Evolutionary conservation across 30 jellyfish, hydroid and myxozoan genomes (phyloP), one percentile per base, ranked within the genome.

Genomic region (Morbakka virulenta): DNA sequence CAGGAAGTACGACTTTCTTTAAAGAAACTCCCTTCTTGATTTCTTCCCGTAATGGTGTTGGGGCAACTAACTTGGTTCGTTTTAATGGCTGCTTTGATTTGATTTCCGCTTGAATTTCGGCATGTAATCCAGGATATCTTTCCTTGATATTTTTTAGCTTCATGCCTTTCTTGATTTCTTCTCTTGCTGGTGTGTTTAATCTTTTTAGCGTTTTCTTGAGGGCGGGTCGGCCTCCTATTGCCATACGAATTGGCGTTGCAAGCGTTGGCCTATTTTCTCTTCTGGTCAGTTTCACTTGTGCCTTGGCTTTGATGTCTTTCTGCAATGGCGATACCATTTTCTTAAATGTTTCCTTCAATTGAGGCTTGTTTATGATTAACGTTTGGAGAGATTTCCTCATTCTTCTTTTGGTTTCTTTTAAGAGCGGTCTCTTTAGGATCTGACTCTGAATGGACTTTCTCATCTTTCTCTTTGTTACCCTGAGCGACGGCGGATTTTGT

Each of bases 31-130:
- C 94, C 20, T 32, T 70, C 49, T 78, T 34, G 11, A 89, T 89
- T 23, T 72, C 93, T 26, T 89, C 65, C 52, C 92, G 35, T 52
- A 89, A 69, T 23, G 97, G 97, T 21, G 97, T 89, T 28, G 87
- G 93, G 17, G 86, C 78, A 3, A 82, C 64, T 57, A 36, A 62
- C 48, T 69, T 69, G 6, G 94, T 89, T 50, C 69, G 41, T 49
- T 83, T 50, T 64, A 85, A 49, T 52, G 61, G 34, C 32, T 3
- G 35, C 28, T 86, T 86, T 20, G 41, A 35, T 32, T 66, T 25
- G 27, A 83, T 72, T 36, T 77, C 95, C n/a, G n/a, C n/a, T n/a
- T n/a, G n/a, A n/a, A n/a, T n/a, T n/a, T n/a, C n/a, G n/a, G n/a
- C n/a, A n/a, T n/a, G n/a, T n/a, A n/a, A n/a, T n/a, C n/a, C n/a